Evolutionary conservation across 1,140 invertebrate genomes (phyloP), one percentile per base, ranked within the genome.

Genomic region (Mamestra configurata): DNA sequence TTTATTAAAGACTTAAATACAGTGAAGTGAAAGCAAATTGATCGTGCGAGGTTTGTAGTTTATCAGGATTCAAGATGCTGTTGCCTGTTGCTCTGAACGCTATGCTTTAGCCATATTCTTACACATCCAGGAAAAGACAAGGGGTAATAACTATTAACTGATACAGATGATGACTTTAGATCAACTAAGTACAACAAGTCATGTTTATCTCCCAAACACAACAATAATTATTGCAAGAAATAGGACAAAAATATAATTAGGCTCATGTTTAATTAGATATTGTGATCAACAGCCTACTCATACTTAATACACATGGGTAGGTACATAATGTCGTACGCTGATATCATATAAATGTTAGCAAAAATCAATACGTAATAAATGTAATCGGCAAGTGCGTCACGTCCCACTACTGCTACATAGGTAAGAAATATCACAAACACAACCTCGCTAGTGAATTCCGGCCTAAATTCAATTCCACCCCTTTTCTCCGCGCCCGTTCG

Each of bases 401-500:
- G 85, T 89, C 53, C 76, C 79, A 71, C 79, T 71, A 71, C 82
- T 51, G 78, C 80, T 82, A 85, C 82, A 82, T 82, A 86, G 86
- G 84, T 88, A 89, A 90, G 85, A 86, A 86, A 88, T 89, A 90
- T 90, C 84, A 87, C 84, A 85, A 88, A 88, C 86, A 89, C 85
- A 85, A 84, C 82, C 79, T 85, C 85, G 83, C 79, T 87, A 92
- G 87, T 88, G 80, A 86, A 88, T 89, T 88, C 87, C 84, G 89
- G 90, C 89, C 90, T 89, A 92, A 92, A 92, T 92, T 93, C 89
- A 92, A 92, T 93, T 92, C 86, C 89, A 90, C 89, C 92, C 90
- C 84, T 88, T 89, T 85, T 84, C 86, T 84, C 84, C 84, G 81
- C 85, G 82, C 87, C 88, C 87, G 84, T 81, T 82, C 82, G 80